phyloP scores from a whole-genome alignment of 2,797 vertebrate genomes.

The Scolopax rusticola region DNA sequence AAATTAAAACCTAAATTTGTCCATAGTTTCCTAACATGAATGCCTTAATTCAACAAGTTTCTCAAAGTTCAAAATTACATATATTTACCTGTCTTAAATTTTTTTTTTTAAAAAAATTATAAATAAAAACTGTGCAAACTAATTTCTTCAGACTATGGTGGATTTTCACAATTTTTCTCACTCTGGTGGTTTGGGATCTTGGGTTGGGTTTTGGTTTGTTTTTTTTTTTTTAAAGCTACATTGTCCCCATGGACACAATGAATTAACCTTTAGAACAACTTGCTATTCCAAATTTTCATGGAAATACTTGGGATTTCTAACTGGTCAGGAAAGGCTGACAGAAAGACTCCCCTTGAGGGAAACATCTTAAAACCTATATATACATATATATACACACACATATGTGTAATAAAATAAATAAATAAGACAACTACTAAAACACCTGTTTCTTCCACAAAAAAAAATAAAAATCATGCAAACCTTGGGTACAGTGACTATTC shows the following conservation, averaged over 20 bases:
- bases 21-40: background rate
- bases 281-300: background rate
- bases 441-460: background rate
- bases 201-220: no score
- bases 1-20: background rate
- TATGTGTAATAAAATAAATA: background rate
- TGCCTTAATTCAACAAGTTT: background rate
- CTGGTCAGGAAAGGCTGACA: background rate
- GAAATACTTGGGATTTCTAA: background rate
- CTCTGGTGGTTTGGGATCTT: background rate
- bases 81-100: background rate
- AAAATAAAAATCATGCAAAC: background rate
- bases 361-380: background rate
- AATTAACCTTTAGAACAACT: background rate
- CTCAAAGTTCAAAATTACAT: background rate
- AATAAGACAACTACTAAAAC: background rate
- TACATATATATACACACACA: no score
- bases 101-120: background rate
- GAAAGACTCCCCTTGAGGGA: background rate
- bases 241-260: accelerated
- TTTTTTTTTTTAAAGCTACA: background rate
- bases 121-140: background rate
- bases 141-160: background rate
- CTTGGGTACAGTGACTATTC: background rate
- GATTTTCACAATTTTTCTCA: background rate